These are phyloP conservation scores for Malthinus flaveolus DNA, from an alignment of 2,888 invertebrate genomes.

Conservation along the genomic window DNA sequence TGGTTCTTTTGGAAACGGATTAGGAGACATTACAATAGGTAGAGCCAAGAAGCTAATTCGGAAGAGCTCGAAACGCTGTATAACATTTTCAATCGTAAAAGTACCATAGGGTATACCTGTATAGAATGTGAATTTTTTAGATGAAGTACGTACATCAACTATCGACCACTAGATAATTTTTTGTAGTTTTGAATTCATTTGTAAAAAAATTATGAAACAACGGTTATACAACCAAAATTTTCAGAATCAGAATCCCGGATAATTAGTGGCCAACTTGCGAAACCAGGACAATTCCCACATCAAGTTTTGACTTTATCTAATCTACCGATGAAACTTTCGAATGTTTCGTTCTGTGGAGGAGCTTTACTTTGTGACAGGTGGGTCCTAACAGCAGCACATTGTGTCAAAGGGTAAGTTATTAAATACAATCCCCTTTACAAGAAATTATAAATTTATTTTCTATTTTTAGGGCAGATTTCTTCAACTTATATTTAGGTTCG, in stretches of 20 bases:
- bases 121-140: too few relatives aligned
- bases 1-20: too few relatives aligned
- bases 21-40: too few relatives aligned
- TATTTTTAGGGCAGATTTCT: constrained; percentile 8
- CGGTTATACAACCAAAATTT: too few relatives aligned
- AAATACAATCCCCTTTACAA: neutral
- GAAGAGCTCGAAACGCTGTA: too few relatives aligned
- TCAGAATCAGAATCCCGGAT: neutral
- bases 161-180: too few relatives aligned
- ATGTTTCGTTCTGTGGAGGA: constrained; percentile 13
- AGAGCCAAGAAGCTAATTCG: too few relatives aligned
- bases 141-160: too few relatives aligned
- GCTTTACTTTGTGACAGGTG: constrained; percentile 17
- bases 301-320: constrained; percentile 2
- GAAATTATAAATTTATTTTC: neutral
- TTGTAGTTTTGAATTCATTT: too few relatives aligned
- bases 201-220: too few relatives aligned
- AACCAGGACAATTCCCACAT: constrained; percentile 13
- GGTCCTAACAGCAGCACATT: constrained; percentile 27
- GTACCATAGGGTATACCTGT: too few relatives aligned
- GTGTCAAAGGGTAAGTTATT: constrained; percentile 7
- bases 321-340: neutral
- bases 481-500: constrained; percentile 6
- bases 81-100: too few relatives aligned
- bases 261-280: constrained; percentile 7